Percentiles rank a stretch among this genome's conserved stretches.
These are phyloP conservation scores for Steinernema hermaphroditum DNA, from an alignment of 2,888 invertebrate genomes.

Conservation along the genomic window DNA sequence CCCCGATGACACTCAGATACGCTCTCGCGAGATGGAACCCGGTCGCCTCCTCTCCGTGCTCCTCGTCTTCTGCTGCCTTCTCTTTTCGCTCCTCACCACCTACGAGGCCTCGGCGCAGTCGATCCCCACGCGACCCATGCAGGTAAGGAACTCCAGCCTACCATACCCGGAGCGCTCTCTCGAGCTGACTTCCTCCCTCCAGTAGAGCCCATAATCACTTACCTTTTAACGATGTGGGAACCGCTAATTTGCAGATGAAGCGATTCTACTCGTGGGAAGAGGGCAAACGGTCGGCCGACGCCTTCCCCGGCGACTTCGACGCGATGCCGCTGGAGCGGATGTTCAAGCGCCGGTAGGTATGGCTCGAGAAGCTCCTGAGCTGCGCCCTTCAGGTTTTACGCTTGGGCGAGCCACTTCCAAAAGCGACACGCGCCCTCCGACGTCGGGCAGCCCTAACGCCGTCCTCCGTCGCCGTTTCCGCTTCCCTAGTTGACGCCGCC, in stretches of 20 bases:
- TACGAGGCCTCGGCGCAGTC: not conserved
- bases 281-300: conserved; percentile 35
- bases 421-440: not conserved
- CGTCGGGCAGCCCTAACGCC: conserved; percentile 7
- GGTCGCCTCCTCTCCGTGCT: not conserved
- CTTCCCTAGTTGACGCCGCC: not conserved
- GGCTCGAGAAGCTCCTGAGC: not conserved
- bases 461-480: not conserved
- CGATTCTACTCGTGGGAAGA: conserved; percentile 37
- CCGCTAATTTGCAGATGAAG: conserved; percentile 17
- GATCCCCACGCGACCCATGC: not conserved
- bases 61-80: not conserved
- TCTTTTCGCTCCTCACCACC: not conserved
- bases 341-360: conserved; percentile 31
- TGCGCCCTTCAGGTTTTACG: conserved; percentile 21
- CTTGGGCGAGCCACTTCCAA: conserved; percentile 22
- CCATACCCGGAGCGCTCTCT: not conserved
- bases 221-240: not conserved
- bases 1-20: not conserved
- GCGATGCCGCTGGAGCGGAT: conserved; percentile 24
- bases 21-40: conserved; percentile 15
- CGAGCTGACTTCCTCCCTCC: too few relatives aligned
- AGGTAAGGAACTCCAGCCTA: not conserved
- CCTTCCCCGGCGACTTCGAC: conserved; percentile 31
- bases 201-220: too few relatives aligned